Conservation (phyloP, 2,113 vertebrate species). For the Todiramphus saurophagus region DNA sequence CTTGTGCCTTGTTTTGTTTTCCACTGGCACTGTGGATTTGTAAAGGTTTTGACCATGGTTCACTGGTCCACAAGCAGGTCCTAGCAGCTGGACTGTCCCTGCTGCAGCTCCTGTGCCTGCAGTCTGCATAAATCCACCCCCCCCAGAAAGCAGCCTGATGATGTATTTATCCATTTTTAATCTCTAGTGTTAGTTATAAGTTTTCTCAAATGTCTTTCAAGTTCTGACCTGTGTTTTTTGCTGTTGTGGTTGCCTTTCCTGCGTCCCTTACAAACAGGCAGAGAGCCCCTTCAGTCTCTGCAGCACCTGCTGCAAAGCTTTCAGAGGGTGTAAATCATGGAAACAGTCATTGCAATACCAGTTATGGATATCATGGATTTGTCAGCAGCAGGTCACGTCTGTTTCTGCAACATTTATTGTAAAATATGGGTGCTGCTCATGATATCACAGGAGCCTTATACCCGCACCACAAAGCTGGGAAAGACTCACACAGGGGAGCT, state of each 20-base stretch:
- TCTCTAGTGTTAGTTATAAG: neutral
- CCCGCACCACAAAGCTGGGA: rapidly evolving
- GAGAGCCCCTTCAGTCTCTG: too few species aligned
- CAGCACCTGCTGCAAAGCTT: neutral
- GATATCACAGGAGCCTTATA: neutral
- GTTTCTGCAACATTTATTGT: neutral
- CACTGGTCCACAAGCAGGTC: rapidly evolving
- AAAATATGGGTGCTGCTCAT: neutral
- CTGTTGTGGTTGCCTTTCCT: neutral
- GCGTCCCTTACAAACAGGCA: neutral
- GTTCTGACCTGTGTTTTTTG: neutral
- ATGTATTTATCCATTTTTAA: neutral
- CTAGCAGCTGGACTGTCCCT: neutral
- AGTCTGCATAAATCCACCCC: neutral
- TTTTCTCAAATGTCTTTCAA: neutral
- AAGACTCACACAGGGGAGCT: rapidly evolving
- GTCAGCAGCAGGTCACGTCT: neutral
- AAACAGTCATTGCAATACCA: neutral
- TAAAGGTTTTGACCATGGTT: rapidly evolving
- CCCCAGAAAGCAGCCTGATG: rapidly evolving
- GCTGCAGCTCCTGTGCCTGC: neutral
- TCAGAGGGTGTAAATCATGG: neutral
- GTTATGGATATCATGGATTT: neutral
- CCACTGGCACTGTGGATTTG: neutral
- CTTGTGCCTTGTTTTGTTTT: neutral